Base-by-base conservation (phyloP, 2,888 invertebrate species). In the Beris morrisii region DNA sequence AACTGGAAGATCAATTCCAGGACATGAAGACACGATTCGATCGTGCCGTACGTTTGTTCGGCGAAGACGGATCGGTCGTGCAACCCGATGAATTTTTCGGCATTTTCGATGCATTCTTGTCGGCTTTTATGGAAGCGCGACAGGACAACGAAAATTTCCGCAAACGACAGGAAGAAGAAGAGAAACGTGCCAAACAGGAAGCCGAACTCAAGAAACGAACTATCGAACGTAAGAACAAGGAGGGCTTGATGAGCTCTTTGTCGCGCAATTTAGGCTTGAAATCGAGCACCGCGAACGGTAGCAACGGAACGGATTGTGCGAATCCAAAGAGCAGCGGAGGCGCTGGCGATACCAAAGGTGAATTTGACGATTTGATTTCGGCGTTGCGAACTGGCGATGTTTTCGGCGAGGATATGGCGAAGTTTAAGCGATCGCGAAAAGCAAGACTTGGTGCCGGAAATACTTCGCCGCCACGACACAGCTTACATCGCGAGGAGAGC, bases 11-110 rank as follows among this genome's bases (percentile, higher is more conserved):
- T 75, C 86, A 92, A 68, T 95, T 92, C 82, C 91, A 92, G 81
- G 95, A 97, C 77, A 96, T 96, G 96, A 96, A 95, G 82, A 91
- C 91, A 50, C 85, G 96, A 75, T 92, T 94, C 73, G 95, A 95
- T 76, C 86, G 92, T 66, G 94, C 93, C 5, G 91, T 94, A 4
- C 87, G 92, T 70, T 83, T 93, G 1, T 97, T 96, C 78, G 95
- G 96, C 43, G 95, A 97, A 79, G 96, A 96, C 73, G 86, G 91
- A 4, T 86, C 87, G 0, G 87, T 87, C 45, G 85, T 92, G 28
- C 93, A 95, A 66, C 95, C 96, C 0, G 95, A 96, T 74, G 95
- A 94, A 76, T 91, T 97, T 82, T 97, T 96, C 81, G 94, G 93
- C 3, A 92, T 94, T 54, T 90, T 97, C 74, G 96, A 95, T 81